Evolutionary conservation across 2,888 invertebrate genomes (phyloP).

Genomic region (Rhorus exstirpatorius): DNA sequence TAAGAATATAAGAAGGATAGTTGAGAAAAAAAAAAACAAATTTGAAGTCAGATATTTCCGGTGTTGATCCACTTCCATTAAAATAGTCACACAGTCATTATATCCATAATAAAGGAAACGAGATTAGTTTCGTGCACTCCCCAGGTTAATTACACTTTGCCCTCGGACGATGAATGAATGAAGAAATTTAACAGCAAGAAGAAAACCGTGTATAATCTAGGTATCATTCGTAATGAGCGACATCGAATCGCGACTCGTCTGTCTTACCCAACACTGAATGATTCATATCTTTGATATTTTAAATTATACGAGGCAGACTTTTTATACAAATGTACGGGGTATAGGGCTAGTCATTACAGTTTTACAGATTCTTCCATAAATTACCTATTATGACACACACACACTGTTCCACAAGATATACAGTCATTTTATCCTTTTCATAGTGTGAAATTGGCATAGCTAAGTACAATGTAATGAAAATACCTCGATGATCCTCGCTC

Average conservation of each 20-base stretch:
- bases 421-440: too few species aligned
- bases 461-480: slow-evolving; percentile 20
- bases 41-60: slow-evolving; percentile 8
- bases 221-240: slow-evolving; percentile 3
- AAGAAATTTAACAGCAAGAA: background rate
- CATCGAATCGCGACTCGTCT: slow-evolving; percentile 5
- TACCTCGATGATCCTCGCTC: slow-evolving; percentile 79
- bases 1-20: slow-evolving; percentile 16
- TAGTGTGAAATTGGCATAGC: too few species aligned
- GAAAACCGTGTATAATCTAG: slow-evolving; percentile 2
- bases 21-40: background rate
- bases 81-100: slow-evolving; percentile 40
- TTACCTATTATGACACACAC: background rate
- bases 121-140: slow-evolving; percentile 34
- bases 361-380: background rate
- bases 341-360: background rate
- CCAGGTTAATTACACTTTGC: slow-evolving; percentile 40
- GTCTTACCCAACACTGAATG: slow-evolving; percentile 23
- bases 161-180: slow-evolving; percentile 29
- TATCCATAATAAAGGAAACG: slow-evolving; percentile 14
- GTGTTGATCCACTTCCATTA: slow-evolving; percentile 46
- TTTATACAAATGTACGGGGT: background rate
- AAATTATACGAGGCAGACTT: background rate
- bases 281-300: too few species aligned
- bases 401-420: too few species aligned